Percentiles rank a stretch among this genome's conserved stretches.
Evolutionary conservation across 2,113 vertebrate genomes (phyloP).

Genomic region (Bubalus kerabau): DNA sequence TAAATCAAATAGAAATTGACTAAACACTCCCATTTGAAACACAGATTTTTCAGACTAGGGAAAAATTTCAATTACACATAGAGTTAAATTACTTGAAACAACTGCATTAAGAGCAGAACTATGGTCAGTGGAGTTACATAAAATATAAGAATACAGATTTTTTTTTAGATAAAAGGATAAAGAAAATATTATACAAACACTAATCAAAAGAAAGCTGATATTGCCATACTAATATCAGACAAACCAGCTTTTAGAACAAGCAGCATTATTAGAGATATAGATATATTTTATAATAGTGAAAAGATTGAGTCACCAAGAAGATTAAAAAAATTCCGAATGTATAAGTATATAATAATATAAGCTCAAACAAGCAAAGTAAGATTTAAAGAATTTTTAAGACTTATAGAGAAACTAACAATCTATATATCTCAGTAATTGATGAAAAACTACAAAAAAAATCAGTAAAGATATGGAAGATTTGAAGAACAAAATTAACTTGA

Average conservation of each 20-base stretch:
- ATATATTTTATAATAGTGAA: not conserved
- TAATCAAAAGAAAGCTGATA: not conserved
- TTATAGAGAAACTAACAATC: not conserved
- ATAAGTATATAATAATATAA: not conserved
- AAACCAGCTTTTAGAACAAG: not conserved
- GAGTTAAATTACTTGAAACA: not conserved
- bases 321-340: not conserved
- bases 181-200: not conserved
- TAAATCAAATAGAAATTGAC: not conserved
- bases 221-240: not conserved
- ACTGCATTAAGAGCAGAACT: not conserved
- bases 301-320: not conserved
- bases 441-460: not conserved
- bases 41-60: not conserved
- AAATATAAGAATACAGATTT: not conserved
- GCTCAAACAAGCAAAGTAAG: not conserved
- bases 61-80: not conserved
- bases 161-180: not conserved
- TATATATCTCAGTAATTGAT: not conserved
- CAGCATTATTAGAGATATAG: not conserved
- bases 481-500: not conserved
- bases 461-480: not conserved
- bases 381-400: not conserved
- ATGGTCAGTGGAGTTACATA: not conserved
- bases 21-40: not conserved